These are phyloP conservation scores for Lepidurus apus DNA, from an alignment of 1,140 invertebrate species.

Conservation along the genomic window DNA sequence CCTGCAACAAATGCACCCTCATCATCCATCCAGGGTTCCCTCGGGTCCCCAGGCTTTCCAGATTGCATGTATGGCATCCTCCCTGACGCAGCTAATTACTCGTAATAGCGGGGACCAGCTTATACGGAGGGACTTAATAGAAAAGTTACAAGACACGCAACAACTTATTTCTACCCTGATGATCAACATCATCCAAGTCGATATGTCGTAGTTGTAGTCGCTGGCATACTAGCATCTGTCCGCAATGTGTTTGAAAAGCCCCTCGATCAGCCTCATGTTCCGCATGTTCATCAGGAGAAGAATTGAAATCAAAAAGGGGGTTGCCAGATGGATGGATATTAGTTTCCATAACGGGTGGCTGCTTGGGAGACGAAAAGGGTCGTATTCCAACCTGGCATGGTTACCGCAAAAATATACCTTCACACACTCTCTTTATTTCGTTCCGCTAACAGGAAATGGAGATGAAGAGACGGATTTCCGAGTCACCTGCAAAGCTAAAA, in stretches of 20 bases:
- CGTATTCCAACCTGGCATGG: background rate
- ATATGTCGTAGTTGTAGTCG: background rate
- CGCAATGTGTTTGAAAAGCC: background rate
- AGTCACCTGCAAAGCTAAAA: background rate
- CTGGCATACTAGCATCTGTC: background rate
- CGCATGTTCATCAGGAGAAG: background rate
- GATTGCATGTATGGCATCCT: background rate
- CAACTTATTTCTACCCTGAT: background rate
- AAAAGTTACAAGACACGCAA: constrained; percentile 19
- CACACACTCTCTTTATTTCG: background rate
- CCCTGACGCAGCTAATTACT: constrained; percentile 10
- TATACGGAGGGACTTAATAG: background rate
- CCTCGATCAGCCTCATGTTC: background rate
- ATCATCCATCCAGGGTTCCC: background rate
- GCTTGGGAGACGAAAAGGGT: constrained; percentile 7
- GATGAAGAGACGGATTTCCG: background rate
- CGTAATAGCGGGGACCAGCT: constrained; percentile 8
- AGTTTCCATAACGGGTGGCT: constrained; percentile 21
- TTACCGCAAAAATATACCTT: background rate
- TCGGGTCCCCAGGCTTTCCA: background rate
- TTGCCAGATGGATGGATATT: constrained; percentile 9
- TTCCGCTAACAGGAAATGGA: background rate
- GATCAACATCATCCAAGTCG: background rate
- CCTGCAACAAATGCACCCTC: constrained; percentile 1
- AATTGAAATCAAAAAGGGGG: background rate